A percentile compares a stretch with the other conserved stretches of the same genome.
phyloP scores from a whole-genome alignment of 1,140 invertebrate genomes.

The Sitophilus oryzae region DNA sequence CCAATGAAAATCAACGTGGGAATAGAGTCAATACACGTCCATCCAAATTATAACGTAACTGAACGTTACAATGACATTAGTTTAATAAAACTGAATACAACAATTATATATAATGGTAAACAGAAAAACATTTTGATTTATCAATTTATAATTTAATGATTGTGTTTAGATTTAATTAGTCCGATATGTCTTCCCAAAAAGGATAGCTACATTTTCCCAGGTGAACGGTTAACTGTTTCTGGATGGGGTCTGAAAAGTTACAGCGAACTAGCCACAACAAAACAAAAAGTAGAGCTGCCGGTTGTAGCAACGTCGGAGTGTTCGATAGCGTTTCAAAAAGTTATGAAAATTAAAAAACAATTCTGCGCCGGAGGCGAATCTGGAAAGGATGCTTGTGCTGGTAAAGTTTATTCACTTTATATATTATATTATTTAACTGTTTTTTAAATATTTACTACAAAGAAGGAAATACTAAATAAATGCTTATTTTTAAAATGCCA shows the following conservation, averaged over 20 bases:
- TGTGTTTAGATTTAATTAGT: slow-evolving; percentile 49
- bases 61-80: slow-evolving; percentile 35
- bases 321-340: slow-evolving; percentile 42
- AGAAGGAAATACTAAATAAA: too few species aligned
- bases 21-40: slow-evolving; percentile 29
- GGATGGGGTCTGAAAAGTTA: slow-evolving; percentile 60
- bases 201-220: slow-evolving; percentile 32
- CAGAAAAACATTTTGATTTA: slow-evolving; percentile 14
- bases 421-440: too few species aligned
- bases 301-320: slow-evolving; percentile 46
- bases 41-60: slow-evolving; percentile 30
- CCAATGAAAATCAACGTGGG: slow-evolving; percentile 32
- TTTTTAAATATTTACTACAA: too few species aligned
- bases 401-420: slow-evolving; percentile 16
- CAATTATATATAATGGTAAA: slow-evolving; percentile 1
- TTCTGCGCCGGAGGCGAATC: slow-evolving; percentile 56
- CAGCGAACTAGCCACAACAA: slow-evolving; percentile 39
- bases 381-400: slow-evolving; percentile 58
- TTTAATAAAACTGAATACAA: slow-evolving; percentile 21
- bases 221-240: slow-evolving; percentile 48
- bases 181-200: slow-evolving; percentile 62
- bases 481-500: too few species aligned
- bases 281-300: slow-evolving; percentile 44
- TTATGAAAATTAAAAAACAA: slow-evolving; percentile 40
- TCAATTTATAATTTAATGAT: too few species aligned